A percentile compares a stretch with the other conserved stretches of the same genome.
Evolutionary conservation across 2,888 invertebrate genomes (phyloP).

Genomic region (Polymixis lichenea): DNA sequence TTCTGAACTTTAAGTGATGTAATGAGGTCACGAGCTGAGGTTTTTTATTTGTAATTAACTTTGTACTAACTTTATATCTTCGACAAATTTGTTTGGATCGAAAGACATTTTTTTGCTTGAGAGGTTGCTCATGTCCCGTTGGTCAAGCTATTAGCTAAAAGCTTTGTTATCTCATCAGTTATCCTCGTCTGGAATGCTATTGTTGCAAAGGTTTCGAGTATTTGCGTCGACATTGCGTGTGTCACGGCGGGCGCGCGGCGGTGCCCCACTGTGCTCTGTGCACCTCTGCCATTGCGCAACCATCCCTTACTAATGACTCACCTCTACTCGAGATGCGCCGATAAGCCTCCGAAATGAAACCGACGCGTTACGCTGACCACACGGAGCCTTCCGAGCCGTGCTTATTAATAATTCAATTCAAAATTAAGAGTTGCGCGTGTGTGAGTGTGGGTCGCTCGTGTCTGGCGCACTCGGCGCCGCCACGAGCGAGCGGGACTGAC

Average conservation of each 20-base stretch:
- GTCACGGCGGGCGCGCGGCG: conserved; percentile 28
- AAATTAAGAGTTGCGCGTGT: conserved; percentile 52
- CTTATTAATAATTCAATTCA: conserved; percentile 65
- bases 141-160: conserved; percentile 37
- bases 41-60: neutral
- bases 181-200: conserved; percentile 60
- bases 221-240: conserved; percentile 45
- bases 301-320: conserved; percentile 74
- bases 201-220: conserved; percentile 49
- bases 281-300: conserved; percentile 68
- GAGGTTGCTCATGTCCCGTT: neutral
- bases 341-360: conserved; percentile 63
- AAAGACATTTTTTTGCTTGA: neutral
- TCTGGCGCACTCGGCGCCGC: conserved; percentile 45
- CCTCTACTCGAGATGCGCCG: conserved; percentile 64
- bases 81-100: neutral
- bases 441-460: conserved; percentile 43
- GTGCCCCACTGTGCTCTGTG: conserved; percentile 8
- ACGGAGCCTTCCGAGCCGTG: conserved; percentile 42
- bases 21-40: conserved; percentile 2
- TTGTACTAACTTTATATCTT: neutral
- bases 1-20: neutral
- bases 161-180: conserved; percentile 59
- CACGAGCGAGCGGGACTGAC: conserved; percentile 70
- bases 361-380: conserved; percentile 50